phyloP scores from a whole-genome alignment of 2,113 vertebrate genomes.

The Onychostoma macrolepis region DNA sequence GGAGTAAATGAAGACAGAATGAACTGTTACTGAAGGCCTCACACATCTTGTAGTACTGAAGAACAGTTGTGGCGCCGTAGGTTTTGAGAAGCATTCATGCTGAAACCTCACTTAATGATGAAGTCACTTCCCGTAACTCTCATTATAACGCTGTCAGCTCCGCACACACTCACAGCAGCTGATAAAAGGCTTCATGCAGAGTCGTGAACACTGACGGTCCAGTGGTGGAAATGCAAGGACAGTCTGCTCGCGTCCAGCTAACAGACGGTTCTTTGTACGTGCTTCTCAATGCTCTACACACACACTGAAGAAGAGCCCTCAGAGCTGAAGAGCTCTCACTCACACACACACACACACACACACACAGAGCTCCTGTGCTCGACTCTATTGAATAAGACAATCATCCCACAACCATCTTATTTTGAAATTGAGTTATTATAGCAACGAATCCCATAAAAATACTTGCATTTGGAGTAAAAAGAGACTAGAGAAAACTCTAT shows the following conservation, averaged over 20 bases:
- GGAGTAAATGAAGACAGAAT: background rate
- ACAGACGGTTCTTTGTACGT: constrained; percentile 7
- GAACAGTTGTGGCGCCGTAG: background rate
- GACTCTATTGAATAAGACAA: background rate
- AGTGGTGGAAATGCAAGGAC: background rate
- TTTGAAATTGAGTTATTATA: background rate
- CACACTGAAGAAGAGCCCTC: background rate
- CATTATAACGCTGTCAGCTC: background rate
- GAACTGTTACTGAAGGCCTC: background rate
- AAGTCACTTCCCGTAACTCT: background rate
- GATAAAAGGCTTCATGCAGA: background rate
- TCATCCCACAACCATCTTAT: background rate
- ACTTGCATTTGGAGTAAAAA: background rate
- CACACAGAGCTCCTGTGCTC: background rate
- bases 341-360: constrained; percentile 26
- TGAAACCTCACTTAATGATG: background rate
- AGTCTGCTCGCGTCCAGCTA: background rate
- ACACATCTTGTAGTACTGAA: too few species aligned
- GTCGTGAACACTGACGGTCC: background rate
- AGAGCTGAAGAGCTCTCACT: background rate
- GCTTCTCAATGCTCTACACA: constrained; percentile 14
- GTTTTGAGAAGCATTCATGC: background rate
- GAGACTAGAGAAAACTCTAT: background rate
- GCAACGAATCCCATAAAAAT: background rate
- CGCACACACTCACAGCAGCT: background rate